Conservation (phyloP, 2,888 invertebrate species). For the Eupithecia dodoneata region DNA sequence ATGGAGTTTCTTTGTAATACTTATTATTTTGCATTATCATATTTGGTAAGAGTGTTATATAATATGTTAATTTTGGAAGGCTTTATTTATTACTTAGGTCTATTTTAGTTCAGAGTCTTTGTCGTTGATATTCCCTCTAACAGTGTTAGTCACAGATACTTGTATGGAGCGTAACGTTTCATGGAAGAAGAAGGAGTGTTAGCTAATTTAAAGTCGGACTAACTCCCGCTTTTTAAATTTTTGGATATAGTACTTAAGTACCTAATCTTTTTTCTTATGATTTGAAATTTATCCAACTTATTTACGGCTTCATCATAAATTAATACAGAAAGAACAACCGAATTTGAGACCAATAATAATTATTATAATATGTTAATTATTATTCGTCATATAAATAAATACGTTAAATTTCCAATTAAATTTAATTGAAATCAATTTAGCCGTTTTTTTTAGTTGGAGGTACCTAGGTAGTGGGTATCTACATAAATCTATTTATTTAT, state of each 20-base stretch:
- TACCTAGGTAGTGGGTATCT: too few species aligned
- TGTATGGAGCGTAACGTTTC: neutral
- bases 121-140: neutral
- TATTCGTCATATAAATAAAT: too few species aligned
- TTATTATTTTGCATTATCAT: neutral
- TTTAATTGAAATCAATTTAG: too few species aligned
- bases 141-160: neutral
- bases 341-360: neutral
- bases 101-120: neutral
- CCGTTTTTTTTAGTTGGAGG: neutral
- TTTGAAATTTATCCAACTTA: neutral
- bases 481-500: too few species aligned
- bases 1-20: neutral
- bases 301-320: neutral
- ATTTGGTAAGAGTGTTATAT: neutral
- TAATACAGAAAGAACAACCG: neutral
- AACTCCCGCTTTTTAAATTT: neutral
- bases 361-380: too few species aligned
- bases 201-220: too few species aligned
- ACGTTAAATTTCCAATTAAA: too few species aligned
- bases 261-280: neutral
- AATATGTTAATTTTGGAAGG: neutral
- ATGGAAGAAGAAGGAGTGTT: neutral
- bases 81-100: neutral
- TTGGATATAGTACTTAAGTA: too few species aligned